Evolutionary conservation across 2,113 vertebrate genomes (phyloP).

Genomic region (Rhodinocichla rosea): DNA sequence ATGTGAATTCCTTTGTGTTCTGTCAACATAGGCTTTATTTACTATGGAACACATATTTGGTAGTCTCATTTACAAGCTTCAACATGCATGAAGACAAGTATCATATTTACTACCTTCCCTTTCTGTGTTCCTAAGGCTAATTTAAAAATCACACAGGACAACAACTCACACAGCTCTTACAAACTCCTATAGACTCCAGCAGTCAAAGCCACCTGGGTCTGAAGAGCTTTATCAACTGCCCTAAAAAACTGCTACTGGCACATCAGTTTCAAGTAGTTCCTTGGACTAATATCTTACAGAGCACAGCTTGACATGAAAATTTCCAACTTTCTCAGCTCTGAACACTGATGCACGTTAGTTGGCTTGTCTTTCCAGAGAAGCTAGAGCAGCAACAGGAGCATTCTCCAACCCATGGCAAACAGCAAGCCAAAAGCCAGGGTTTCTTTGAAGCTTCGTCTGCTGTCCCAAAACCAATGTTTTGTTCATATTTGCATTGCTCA

Average conservation of each 20-base stretch:
- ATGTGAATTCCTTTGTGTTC: neutral
- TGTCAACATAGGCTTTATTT: neutral
- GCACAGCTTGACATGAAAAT: neutral
- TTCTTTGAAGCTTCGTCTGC: neutral
- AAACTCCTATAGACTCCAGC: neutral
- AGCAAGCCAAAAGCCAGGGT: neutral
- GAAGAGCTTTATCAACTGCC: neutral
- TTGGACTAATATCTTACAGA: neutral
- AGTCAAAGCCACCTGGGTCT: fast-evolving
- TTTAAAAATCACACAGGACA: neutral
- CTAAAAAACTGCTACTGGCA: neutral
- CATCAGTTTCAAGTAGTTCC: neutral
- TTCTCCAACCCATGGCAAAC: neutral
- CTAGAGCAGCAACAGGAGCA: neutral
- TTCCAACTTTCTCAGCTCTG: neutral
- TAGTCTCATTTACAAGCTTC: neutral
- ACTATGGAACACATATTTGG: neutral
- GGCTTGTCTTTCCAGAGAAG: neutral
- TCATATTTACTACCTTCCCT: neutral
- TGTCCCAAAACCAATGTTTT: neutral
- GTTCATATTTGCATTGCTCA: neutral
- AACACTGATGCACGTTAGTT: fast-evolving
- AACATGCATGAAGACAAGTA: neutral
- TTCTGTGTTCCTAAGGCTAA: neutral
- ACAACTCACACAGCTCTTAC: neutral